Conservation (phyloP, 92 coral and sea anemone species). For the Heteractis magnifica region DNA sequence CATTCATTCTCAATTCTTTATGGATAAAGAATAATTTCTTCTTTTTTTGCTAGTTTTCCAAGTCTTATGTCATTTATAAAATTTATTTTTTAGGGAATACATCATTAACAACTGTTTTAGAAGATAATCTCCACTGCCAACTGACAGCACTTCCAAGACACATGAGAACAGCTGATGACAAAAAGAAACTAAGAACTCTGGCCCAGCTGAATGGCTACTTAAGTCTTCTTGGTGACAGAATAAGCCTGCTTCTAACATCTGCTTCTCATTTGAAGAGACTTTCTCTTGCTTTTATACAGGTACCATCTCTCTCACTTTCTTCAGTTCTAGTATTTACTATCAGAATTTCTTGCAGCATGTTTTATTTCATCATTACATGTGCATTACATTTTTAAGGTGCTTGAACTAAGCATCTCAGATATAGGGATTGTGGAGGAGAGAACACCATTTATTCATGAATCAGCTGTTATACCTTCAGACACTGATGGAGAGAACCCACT, state of each 20-base stretch:
- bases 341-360: no score
- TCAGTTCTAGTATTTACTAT: neutral
- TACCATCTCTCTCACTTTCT: neutral
- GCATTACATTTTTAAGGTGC: constrained; percentile 51
- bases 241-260: constrained; percentile 63
- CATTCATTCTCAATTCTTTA: no score
- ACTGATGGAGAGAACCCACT: constrained; percentile 63
- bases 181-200: constrained; percentile 59
- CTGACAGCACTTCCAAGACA: constrained; percentile 74
- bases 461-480: constrained; percentile 63
- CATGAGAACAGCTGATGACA: constrained; percentile 79
- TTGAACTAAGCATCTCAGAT: constrained; percentile 87
- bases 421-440: constrained; percentile 89
- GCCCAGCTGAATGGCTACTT: constrained; percentile 79
- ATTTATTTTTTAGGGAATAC: constrained; percentile 42
- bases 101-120: constrained; percentile 58
- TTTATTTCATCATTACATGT: no score
- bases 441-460: constrained; percentile 49
- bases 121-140: constrained; percentile 78
- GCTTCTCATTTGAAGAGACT: constrained; percentile 77
- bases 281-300: constrained; percentile 89
- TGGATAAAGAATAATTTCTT: no score
- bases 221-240: constrained; percentile 59
- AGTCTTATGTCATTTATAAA: neutral
- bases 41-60: neutral